A percentile compares a stretch with the other conserved stretches of the same genome.
phyloP scores from a whole-genome alignment of 2,113 vertebrate genomes.

The Plecturocebus donacophilus region DNA sequence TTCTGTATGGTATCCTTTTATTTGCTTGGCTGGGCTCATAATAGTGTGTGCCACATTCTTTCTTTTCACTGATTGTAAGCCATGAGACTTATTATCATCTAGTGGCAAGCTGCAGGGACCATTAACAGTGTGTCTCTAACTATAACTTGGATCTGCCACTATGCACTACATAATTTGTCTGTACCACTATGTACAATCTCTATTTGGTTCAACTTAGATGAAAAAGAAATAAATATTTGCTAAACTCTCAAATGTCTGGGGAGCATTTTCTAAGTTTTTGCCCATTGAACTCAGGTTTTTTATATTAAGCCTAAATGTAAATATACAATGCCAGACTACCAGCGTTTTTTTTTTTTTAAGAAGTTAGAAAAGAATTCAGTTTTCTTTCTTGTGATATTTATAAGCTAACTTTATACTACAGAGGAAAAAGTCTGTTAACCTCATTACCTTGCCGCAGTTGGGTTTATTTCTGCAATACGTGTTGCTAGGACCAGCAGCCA shows the following conservation, averaged over 20 bases:
- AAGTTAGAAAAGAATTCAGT: not conserved
- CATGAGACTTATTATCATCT: not conserved
- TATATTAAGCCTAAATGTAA: not conserved
- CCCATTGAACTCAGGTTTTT: not conserved
- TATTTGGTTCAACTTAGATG: conserved; percentile 15
- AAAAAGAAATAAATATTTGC: conserved; percentile 65
- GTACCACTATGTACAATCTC: not conserved
- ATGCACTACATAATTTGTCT: not conserved
- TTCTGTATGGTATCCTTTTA: conserved; percentile 47
- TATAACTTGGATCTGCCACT: not conserved
- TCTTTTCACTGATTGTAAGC: not conserved
- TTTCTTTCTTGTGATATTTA: not conserved
- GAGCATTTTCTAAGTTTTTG: conserved; percentile 20
- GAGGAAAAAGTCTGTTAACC: conserved; percentile 20
- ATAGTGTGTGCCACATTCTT: not conserved
- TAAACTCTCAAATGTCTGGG: not conserved
- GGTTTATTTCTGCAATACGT: conserved; percentile 56
- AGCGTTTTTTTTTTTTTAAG: not conserved
- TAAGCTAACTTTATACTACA: not conserved
- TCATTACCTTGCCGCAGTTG: conserved; percentile 7
- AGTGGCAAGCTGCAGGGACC: not conserved
- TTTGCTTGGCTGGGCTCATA: conserved; percentile 24
- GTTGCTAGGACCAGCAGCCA: conserved; percentile 56
- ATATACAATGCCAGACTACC: not conserved
- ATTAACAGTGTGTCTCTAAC: not conserved